Evolutionary conservation across 2,797 vertebrate species (phyloP).

Genomic region (Pipistrellus pipistrellus): DNA sequence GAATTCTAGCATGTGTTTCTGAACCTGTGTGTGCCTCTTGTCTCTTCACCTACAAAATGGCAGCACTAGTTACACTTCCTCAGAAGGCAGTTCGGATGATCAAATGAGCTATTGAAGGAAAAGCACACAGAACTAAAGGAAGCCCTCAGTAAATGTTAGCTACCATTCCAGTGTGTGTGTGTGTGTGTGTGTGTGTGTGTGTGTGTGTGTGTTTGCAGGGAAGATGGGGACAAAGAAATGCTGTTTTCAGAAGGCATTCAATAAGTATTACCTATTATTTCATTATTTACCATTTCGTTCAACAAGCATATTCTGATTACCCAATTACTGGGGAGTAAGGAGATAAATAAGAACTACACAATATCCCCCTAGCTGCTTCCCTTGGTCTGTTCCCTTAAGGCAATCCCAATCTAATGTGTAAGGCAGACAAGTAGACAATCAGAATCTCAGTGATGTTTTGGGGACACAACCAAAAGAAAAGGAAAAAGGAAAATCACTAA

Average conservation of each 20-base stretch:
- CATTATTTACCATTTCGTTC: constrained; percentile 1
- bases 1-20: background rate
- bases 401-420: background rate
- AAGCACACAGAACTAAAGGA: background rate
- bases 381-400: background rate
- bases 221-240: background rate
- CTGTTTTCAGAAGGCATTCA: background rate
- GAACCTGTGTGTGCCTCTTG: background rate
- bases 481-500: background rate
- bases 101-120: background rate
- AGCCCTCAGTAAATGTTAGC: background rate
- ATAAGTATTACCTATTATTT: background rate
- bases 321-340: background rate
- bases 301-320: background rate
- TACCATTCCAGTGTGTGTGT: background rate
- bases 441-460: background rate
- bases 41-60: background rate
- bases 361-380: background rate
- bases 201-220: too few species aligned
- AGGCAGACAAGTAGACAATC: constrained; percentile 10
- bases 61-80: background rate
- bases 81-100: background rate
- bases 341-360: background rate
- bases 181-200: background rate
- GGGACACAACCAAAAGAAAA: background rate